phyloP scores from a whole-genome alignment of 2,113 vertebrate species.

The Percina caprodes region DNA sequence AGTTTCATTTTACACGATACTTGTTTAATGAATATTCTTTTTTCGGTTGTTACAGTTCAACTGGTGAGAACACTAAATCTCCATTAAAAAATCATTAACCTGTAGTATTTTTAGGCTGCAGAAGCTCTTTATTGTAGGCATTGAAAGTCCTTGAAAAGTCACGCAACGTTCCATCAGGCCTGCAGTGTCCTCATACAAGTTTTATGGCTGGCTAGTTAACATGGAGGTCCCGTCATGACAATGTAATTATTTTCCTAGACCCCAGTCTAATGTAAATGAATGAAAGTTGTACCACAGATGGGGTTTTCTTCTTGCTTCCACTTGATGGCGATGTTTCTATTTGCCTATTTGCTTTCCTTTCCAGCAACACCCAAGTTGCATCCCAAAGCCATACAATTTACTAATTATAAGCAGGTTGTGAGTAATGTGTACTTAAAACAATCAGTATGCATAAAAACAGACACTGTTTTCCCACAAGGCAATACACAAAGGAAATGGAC shows the following conservation, averaged over 20 bases:
- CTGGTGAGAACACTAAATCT: background rate
- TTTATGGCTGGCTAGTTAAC: background rate
- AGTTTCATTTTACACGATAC: background rate
- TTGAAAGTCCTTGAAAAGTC: background rate
- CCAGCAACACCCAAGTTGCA: background rate
- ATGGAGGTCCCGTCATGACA: background rate
- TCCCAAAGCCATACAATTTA: background rate
- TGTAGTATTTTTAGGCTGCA: background rate
- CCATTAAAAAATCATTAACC: background rate
- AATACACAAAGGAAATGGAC: background rate
- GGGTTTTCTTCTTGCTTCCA: slow-evolving; percentile 23
- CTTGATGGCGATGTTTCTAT: slow-evolving; percentile 62
- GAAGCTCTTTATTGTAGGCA: background rate
- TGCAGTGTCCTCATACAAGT: background rate
- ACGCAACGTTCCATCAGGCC: background rate
- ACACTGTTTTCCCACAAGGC: background rate
- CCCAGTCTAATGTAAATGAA: background rate
- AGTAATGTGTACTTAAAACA: background rate
- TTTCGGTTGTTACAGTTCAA: background rate
- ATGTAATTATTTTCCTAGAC: background rate
- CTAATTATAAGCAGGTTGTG: background rate
- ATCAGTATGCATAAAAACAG: background rate
- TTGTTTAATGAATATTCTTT: background rate
- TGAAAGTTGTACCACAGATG: background rate
- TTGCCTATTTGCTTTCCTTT: background rate